Base-by-base conservation (phyloP, 2,888 invertebrate species). In the Artemia sinica region DNA sequence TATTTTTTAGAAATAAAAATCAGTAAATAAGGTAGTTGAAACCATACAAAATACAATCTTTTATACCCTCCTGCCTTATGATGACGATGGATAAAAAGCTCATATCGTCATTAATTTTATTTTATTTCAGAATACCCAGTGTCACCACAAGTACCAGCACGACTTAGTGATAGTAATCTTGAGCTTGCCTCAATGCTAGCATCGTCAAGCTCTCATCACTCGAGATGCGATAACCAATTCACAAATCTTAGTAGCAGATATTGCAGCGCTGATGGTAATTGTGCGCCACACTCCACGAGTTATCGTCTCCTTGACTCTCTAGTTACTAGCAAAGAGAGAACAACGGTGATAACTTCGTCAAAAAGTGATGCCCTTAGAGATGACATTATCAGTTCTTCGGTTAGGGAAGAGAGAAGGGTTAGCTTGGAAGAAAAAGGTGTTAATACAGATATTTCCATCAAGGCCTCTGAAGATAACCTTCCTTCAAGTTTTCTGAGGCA, bases 111-210 rank as follows among this genome's bases (percentile, higher is more conserved):
- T 1, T 14, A 8, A 8, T 58, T n/a, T 58, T 18, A 14, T 58
- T n/a, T 18, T 10, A 58, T 58, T 58, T 14, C 58, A 58, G 58
- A 58, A n/a, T 58, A 58, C 58, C 58, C 58, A n/a, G 58, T 58
- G n/a, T 58, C 58, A 8, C 58, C 58, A 8, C 58, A n/a, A n/a
- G 58, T 8, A n/a, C 58, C 58, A 8, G 1, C 58, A n/a, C 58
- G 58, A 1, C 58, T 58, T 14, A 58, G 58, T 18, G 58, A 58
- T 18, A 58, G 58, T 7, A 58, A 58, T 9, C n/a, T 58, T n/a
- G 58, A 58, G 2, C 58, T 58, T n/a, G 58, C 58, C n/a, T 58
- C 58, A 18, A 58, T 58, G 58, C 58, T 58, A 58, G 58, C 58
- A 18, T 18, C 58, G 18, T 14, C n/a, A n/a, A 58, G 58, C 58